Evolutionary conservation across 2,797 vertebrate genomes (phyloP).

Genomic region (Pipistrellus kuhlii): DNA sequence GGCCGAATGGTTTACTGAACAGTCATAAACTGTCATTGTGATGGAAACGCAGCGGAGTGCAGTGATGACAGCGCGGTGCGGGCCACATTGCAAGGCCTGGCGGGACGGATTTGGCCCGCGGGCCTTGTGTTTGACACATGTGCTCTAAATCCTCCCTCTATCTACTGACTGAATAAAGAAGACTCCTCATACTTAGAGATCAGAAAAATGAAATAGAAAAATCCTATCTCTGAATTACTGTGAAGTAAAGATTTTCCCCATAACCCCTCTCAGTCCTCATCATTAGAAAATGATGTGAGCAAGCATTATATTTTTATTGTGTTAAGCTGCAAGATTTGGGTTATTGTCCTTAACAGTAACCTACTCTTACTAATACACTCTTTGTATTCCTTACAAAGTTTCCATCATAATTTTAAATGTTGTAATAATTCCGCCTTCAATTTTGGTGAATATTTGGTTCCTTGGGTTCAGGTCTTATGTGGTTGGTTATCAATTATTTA

Average conservation of each 20-base stretch:
- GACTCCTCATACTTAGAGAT: neutral
- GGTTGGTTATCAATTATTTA: neutral
- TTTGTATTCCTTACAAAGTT: neutral
- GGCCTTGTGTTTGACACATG: no score
- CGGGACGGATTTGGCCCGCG: no score
- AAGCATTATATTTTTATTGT: constrained; percentile 6
- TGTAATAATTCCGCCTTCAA: constrained; percentile 24
- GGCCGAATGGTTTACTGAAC: no score
- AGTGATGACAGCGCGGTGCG: no score
- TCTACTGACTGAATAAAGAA: neutral
- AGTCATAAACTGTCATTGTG: no score
- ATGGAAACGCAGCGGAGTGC: no score
- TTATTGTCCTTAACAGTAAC: neutral
- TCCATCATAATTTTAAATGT: constrained; percentile 36
- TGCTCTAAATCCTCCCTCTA: neutral
- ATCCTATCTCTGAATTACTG: neutral
- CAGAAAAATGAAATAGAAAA: neutral
- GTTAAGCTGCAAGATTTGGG: neutral
- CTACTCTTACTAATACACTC: neutral
- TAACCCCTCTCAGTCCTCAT: neutral
- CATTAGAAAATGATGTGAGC: neutral
- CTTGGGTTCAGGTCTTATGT: neutral
- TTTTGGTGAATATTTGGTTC: constrained; percentile 2
- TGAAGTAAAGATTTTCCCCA: neutral
- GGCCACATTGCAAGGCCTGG: no score